Conservation (phyloP, 2,113 vertebrate species). For the Laticauda laticaudata region DNA sequence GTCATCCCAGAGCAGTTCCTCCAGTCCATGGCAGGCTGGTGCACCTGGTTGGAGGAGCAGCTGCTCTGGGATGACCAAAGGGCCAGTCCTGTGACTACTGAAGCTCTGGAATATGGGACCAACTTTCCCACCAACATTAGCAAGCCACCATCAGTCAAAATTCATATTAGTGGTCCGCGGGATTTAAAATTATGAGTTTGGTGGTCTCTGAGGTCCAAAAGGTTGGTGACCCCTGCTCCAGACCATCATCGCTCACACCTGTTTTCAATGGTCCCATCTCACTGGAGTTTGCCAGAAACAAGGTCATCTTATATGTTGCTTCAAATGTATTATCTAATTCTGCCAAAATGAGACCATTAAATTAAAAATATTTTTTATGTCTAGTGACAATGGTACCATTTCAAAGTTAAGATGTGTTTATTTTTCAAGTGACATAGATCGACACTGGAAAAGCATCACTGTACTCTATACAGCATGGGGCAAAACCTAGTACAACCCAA, state of each 20-base stretch:
- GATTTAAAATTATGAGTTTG: too few species aligned
- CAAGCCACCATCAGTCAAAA: too few species aligned
- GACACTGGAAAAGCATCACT: neutral
- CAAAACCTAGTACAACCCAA: neutral
- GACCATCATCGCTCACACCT: neutral
- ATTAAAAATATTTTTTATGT: neutral
- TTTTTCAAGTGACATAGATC: neutral
- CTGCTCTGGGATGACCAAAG: too few species aligned
- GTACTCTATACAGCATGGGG: neutral
- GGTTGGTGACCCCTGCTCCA: neutral
- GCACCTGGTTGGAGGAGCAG: too few species aligned
- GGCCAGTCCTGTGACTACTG: too few species aligned
- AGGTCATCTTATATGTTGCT: neutral
- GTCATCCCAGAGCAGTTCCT: too few species aligned
- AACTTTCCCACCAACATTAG: too few species aligned
- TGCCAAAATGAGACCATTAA: neutral
- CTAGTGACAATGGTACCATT: neutral
- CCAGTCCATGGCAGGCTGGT: too few species aligned
- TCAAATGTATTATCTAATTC: neutral
- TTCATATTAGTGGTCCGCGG: too few species aligned
- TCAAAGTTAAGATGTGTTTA: neutral
- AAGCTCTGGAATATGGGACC: too few species aligned
- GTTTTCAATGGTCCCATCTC: neutral
- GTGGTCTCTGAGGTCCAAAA: too few species aligned
- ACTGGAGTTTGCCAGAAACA: neutral